phyloP scores from a whole-genome alignment of 1,140 invertebrate species.

The Apolygus lucorum region DNA sequence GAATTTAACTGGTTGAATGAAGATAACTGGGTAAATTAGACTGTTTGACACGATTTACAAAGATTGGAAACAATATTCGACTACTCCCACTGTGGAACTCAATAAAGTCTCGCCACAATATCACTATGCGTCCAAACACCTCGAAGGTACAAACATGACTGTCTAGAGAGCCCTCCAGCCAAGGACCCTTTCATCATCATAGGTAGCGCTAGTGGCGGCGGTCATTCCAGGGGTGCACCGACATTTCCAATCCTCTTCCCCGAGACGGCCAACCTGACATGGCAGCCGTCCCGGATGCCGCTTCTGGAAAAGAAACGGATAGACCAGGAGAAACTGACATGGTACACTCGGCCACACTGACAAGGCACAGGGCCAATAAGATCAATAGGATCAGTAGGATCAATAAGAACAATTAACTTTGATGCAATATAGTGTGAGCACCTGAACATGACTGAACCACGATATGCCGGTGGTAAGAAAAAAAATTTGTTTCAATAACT shows the following conservation, averaged over 20 bases:
- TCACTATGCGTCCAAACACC: no score
- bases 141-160: no score
- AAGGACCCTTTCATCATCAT: no score
- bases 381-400: neutral
- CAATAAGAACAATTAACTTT: neutral
- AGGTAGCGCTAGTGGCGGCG: neutral
- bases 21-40: no score
- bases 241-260: neutral
- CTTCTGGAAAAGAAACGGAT: neutral
- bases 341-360: neutral
- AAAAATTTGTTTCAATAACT: no score
- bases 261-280: slow-evolving; percentile 6
- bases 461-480: neutral
- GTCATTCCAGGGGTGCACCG: neutral
- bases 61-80: no score
- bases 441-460: neutral
- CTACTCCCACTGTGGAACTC: no score
- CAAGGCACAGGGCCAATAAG: neutral
- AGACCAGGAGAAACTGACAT: neutral
- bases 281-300: neutral
- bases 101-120: no score
- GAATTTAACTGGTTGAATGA: no score
- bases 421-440: neutral
- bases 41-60: no score
- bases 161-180: no score